Base-by-base conservation (phyloP, 2,888 invertebrate species). In the Arenicola marina region DNA sequence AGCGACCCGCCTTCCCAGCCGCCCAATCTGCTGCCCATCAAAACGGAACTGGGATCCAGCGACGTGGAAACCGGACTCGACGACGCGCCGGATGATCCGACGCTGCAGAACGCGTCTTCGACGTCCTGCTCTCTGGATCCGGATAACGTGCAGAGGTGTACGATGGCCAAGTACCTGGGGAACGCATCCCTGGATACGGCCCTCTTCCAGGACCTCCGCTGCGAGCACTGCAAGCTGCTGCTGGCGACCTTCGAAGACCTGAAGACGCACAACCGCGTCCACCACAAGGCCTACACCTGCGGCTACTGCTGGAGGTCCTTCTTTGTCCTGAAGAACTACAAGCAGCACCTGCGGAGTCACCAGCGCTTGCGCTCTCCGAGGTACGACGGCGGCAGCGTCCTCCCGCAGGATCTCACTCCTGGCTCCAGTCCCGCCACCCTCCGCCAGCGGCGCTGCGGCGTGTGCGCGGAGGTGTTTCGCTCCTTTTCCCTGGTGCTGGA, bases 281-380 rank as follows among this genome's bases (percentile, higher is more conserved):
- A 63, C 3, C 78, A 77, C 55, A 63, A 69, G 33, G 61, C 73
- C 2, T 74, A 68, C 61, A 74, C 75, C 1, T 78, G 78, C 58
- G 56, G 62, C 2, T 63, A 71, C n/a, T 78, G 78, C 51, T 69
- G 69, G 46, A 59, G 69, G 15, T 72, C 75, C 2, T 77, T 78
- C 60, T 75, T 76, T 1, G 73, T 74, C 18, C 59, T 74, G 48
- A 76, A 73, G 45, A 76, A 76, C 58, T 73, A 77, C 67, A 73
- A 76, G 48, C 70, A 74, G 0, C 78, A 78, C 48, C 53, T 53
- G n/a, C 15, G 32, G 32, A 24, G 15, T 1, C 53, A 53, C n/a
- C 11, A 32, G 2, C 28, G 31, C 7, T 31, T 38, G 38, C 38
- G 18, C 11, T n/a, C n/a, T n/a, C n/a, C n/a, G n/a, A n/a, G n/a